phyloP scores from a whole-genome alignment of 2,797 vertebrate genomes.

The Cyclura pinguis region DNA sequence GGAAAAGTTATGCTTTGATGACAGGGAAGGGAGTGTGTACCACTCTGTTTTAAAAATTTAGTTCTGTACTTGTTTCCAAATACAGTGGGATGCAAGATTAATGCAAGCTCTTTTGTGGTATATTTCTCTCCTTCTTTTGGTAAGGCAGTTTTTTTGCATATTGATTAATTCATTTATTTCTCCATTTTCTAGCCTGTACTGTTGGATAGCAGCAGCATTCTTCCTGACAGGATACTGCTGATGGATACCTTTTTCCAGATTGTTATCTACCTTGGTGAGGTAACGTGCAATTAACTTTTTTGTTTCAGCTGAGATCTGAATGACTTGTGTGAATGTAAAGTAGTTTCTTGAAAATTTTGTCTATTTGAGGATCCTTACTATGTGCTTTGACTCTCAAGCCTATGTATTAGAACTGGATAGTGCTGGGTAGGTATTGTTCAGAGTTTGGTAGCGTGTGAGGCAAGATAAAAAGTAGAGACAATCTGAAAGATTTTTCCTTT shows the following conservation, averaged over 20 bases:
- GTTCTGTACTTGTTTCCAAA: neutral
- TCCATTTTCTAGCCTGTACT: constrained; percentile 88
- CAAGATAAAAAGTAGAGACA: no score
- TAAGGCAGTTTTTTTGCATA: neutral
- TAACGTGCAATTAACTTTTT: constrained; percentile 60
- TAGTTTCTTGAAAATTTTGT: neutral
- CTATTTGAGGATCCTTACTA: neutral
- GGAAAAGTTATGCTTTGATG: neutral
- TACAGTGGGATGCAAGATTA: neutral
- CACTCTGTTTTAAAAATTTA: neutral
- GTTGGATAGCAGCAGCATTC: constrained; percentile 97
- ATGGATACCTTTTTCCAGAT: constrained; percentile 99
- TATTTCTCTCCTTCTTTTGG: neutral
- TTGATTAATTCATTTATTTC: neutral
- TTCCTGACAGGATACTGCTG: constrained; percentile 93
- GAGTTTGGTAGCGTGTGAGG: no score
- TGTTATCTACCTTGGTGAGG: constrained; percentile 97
- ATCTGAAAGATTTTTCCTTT: no score
- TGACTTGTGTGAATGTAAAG: neutral
- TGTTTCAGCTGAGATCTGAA: neutral
- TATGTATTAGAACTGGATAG: neutral
- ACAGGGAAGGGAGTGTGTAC: neutral
- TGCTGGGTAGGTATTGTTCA: no score
- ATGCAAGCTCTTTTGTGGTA: neutral
- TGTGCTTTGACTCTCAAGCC: neutral